Percentiles rank a stretch among this genome's conserved stretches.
Evolutionary conservation across 2,888 invertebrate genomes (phyloP).

Genomic region (Sinohyriopsis cumingii): DNA sequence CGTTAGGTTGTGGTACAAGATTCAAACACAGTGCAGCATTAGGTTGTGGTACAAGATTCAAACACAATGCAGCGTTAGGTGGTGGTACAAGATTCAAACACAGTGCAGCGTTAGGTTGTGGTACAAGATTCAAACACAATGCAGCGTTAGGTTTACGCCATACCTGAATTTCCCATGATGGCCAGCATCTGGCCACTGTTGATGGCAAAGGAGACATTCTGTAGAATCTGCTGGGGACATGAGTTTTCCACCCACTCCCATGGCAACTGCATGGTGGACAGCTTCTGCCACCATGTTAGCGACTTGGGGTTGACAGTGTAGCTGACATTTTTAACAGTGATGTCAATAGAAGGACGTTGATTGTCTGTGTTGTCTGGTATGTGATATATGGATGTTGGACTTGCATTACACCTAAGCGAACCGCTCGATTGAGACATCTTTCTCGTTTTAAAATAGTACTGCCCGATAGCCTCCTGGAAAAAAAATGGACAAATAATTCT

Average conservation of each 20-base stretch:
- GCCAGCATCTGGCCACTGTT: constrained; percentile 63
- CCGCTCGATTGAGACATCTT: no score
- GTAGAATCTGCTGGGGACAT: constrained; percentile 48
- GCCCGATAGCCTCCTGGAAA: no score
- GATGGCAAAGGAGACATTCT: constrained; percentile 56
- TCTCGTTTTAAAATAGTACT: no score
- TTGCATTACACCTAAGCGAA: constrained; percentile 6
- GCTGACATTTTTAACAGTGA: constrained; percentile 49
- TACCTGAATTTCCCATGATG: constrained; percentile 64
- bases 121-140: no score
- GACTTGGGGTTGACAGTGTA: constrained; percentile 52
- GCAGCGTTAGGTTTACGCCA: not conserved
- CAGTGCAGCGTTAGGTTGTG: no score
- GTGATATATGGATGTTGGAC: constrained; percentile 35
- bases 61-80: no score
- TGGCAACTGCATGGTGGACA: constrained; percentile 57
- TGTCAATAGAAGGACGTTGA: constrained; percentile 45
- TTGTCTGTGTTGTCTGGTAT: constrained; percentile 19
- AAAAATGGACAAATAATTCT: no score
- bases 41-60: no score
- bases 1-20: no score
- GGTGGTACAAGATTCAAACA: no score
- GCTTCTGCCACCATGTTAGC: constrained; percentile 51
- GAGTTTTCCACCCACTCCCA: constrained; percentile 52
- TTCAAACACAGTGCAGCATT: no score